These are phyloP conservation scores for Leucoptera coffeella DNA, from an alignment of 2,888 invertebrate species.

Conservation along the genomic window DNA sequence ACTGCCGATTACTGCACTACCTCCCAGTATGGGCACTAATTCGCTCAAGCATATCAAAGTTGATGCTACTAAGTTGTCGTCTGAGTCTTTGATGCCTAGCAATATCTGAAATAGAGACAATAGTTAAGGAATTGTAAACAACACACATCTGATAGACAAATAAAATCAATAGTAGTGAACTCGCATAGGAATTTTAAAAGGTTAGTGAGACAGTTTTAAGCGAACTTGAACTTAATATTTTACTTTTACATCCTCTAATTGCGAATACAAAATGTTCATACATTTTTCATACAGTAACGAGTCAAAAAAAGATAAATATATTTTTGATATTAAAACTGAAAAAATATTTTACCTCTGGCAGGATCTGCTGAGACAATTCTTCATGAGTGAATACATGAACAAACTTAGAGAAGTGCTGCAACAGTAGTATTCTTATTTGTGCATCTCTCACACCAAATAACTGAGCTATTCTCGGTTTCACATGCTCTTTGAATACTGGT, in stretches of 20 bases:
- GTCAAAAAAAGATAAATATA: conserved; percentile 1
- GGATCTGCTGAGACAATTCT: conserved; percentile 66
- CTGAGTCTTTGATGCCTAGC: conserved; percentile 80
- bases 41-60: conserved; percentile 78
- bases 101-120: conserved; percentile 55
- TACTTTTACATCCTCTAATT: neutral
- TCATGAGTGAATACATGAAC: conserved; percentile 68
- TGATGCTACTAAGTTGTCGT: conserved; percentile 74
- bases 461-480: conserved; percentile 71
- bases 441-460: conserved; percentile 82
- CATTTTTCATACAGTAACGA: too few species aligned
- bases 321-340: conserved; percentile 2
- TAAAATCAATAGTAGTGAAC: too few species aligned
- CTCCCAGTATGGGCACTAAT: conserved; percentile 78
- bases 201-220: too few species aligned
- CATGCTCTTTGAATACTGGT: conserved; percentile 62
- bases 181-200: too few species aligned
- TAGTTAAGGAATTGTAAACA: too few species aligned
- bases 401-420: conserved; percentile 73
- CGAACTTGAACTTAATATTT: too few species aligned
- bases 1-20: conserved; percentile 79
- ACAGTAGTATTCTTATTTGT: conserved; percentile 67
- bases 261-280: too few species aligned
- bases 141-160: too few species aligned
- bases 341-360: conserved; percentile 65